A percentile compares a stretch with the other conserved stretches of the same genome.
Conservation (phyloP, 2,113 vertebrate genomes). For the Toxotes jaculatrix region DNA sequence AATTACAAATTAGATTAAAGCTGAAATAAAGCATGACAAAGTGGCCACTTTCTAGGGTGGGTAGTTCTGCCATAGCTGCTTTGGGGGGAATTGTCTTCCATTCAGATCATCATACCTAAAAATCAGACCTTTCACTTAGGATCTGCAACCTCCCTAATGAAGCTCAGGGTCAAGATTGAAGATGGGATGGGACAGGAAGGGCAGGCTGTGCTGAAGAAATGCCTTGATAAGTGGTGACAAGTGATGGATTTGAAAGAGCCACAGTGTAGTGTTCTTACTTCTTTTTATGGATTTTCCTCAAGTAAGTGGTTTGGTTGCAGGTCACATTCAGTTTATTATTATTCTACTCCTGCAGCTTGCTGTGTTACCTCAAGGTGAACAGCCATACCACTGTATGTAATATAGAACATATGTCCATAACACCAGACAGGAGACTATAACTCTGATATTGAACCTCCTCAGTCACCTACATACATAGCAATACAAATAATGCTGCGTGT, state of each 20-base stretch:
- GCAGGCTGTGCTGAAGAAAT: slow-evolving; percentile 31
- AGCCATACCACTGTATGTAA: slow-evolving; percentile 22
- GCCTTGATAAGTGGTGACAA: slow-evolving; percentile 44
- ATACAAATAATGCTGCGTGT: slow-evolving; percentile 10
- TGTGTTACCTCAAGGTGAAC: slow-evolving; percentile 61
- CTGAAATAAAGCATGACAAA: neutral
- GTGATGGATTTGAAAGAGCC: slow-evolving; percentile 41
- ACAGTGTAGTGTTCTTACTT: neutral
- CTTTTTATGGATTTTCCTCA: slow-evolving; percentile 4
- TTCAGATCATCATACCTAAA: neutral
- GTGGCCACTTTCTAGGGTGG: too few species aligned
- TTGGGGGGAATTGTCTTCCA: neutral
- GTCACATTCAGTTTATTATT: slow-evolving; percentile 44
- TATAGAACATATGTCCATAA: slow-evolving; percentile 34
- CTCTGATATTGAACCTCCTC: neutral
- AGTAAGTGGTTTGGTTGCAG: slow-evolving; percentile 38
- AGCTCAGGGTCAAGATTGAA: slow-evolving; percentile 25
- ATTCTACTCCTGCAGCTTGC: slow-evolving; percentile 42
- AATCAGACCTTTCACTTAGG: slow-evolving; percentile 24
- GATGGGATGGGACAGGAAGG: neutral
- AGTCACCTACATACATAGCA: slow-evolving; percentile 10
- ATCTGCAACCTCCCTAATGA: slow-evolving; percentile 23
- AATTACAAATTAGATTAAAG: neutral
- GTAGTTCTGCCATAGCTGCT: neutral
- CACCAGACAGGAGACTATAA: neutral